phyloP scores from a whole-genome alignment of 2,797 vertebrate species.

The Ptychobarbus kaznakovi region DNA sequence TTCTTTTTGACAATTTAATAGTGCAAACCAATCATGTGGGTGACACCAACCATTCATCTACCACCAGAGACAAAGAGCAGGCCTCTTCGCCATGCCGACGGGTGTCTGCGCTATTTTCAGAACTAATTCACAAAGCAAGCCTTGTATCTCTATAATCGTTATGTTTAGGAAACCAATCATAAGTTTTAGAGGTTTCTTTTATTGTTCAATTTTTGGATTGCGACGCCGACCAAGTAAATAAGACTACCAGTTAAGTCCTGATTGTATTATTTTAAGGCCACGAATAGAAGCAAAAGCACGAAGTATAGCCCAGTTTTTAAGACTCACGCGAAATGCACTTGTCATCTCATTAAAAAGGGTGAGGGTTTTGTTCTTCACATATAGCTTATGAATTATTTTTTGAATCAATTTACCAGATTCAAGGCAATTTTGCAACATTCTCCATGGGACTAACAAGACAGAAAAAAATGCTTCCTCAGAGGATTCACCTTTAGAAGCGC shows the following conservation, averaged over 20 bases:
- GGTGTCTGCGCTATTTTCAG: constrained; percentile 90
- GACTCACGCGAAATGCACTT: constrained; percentile 11
- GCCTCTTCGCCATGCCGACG: constrained; percentile 83
- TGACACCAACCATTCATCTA: constrained; percentile 95
- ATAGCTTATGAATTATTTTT: constrained; percentile 84
- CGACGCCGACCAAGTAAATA: constrained; percentile 74
- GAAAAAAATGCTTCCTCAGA: constrained; percentile 84
- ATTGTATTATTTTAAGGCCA: constrained; percentile 44
- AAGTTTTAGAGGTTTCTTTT: constrained; percentile 89
- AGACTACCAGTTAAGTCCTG: constrained; percentile 29
- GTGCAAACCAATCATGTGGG: constrained; percentile 91
- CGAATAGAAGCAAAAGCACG: constrained; percentile 48
- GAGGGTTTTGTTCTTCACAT: constrained; percentile 70
- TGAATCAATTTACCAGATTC: constrained; percentile 86
- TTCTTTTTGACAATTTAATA: constrained; percentile 95
- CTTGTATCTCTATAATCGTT: constrained; percentile 90
- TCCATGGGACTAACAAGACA: constrained; percentile 85
- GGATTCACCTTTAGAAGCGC: constrained; percentile 96
- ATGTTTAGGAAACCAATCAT: constrained; percentile 93
- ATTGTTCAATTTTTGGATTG: constrained; percentile 82
- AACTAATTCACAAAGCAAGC: constrained; percentile 87
- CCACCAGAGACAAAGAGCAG: constrained; percentile 86
- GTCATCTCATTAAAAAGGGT: constrained; percentile 26
- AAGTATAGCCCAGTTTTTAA: constrained; percentile 50
- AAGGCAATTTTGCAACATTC: constrained; percentile 86